phyloP scores from a whole-genome alignment of 2,888 invertebrate genomes.

The Pegoplata infirma region DNA sequence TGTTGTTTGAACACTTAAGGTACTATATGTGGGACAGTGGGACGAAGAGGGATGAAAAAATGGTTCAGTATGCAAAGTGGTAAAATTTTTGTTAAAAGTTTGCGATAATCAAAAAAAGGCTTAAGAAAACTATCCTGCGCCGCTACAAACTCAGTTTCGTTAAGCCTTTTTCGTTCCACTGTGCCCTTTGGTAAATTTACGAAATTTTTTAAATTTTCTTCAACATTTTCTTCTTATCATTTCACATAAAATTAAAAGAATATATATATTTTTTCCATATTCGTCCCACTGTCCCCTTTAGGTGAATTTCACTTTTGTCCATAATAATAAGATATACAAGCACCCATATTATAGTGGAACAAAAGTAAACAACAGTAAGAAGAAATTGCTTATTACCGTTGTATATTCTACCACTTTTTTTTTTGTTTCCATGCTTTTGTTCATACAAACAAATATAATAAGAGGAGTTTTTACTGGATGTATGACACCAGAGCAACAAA shows the following conservation, averaged over 20 bases:
- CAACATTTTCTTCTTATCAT: too few relatives aligned
- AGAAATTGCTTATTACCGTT: constrained; percentile 57
- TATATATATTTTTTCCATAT: not conserved
- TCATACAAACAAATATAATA: not conserved
- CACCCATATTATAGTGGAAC: not conserved
- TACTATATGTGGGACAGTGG: not conserved
- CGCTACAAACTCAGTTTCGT: too few relatives aligned
- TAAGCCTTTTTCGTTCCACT: too few relatives aligned
- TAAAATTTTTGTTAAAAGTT: too few relatives aligned
- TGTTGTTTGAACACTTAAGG: constrained; percentile 1
- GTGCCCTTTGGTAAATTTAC: too few relatives aligned
- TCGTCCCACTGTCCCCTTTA: not conserved
- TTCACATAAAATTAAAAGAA: too few relatives aligned
- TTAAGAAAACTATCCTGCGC: too few relatives aligned
- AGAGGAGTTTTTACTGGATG: not conserved
- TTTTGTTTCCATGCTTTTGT: not conserved
- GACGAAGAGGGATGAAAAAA: too few relatives aligned
- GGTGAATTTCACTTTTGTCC: too few relatives aligned
- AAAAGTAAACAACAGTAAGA: constrained; percentile 19
- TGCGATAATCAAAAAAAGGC: too few relatives aligned
- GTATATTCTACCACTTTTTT: not conserved
- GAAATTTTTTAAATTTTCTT: too few relatives aligned
- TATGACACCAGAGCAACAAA: constrained; percentile 9
- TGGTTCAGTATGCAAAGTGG: too few relatives aligned
- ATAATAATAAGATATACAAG: constrained; percentile 14